phyloP scores from a whole-genome alignment of 2,888 invertebrate genomes.

The Meandrusa payeni region DNA sequence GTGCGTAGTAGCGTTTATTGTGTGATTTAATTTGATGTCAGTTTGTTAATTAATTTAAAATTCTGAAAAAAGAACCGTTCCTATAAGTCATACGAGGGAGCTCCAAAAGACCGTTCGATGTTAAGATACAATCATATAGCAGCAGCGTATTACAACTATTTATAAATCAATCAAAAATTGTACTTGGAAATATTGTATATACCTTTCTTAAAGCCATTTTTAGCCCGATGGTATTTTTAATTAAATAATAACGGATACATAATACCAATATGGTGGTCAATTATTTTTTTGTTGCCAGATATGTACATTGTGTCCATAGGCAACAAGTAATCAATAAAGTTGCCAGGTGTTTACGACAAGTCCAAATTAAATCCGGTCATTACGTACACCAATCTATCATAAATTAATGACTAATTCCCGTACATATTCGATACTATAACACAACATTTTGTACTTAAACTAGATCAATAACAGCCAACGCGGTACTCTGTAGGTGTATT shows the following conservation, averaged over 20 bases:
- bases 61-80: no score
- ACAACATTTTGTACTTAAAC: conserved; percentile 6
- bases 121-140: no score
- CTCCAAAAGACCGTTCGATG: no score
- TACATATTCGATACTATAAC: conserved; percentile 9
- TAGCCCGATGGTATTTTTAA: no score
- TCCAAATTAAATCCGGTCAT: conserved; percentile 17
- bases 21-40: no score
- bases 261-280: conserved; percentile 2
- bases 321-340: conserved; percentile 14
- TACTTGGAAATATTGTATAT: no score
- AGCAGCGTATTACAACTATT: no score
- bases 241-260: not conserved
- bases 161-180: no score
- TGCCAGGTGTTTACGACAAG: conserved; percentile 10
- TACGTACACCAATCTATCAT: conserved; percentile 16
- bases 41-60: no score
- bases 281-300: conserved; percentile 6
- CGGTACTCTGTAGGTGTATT: conserved; percentile 21
- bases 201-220: no score
- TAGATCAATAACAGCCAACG: conserved; percentile 23
- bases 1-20: no score
- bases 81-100: no score
- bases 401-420: conserved; percentile 21
- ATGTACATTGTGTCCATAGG: conserved; percentile 16